Conservation (phyloP, 1,140 invertebrate genomes). For the Anoplolepis gracilipes region DNA sequence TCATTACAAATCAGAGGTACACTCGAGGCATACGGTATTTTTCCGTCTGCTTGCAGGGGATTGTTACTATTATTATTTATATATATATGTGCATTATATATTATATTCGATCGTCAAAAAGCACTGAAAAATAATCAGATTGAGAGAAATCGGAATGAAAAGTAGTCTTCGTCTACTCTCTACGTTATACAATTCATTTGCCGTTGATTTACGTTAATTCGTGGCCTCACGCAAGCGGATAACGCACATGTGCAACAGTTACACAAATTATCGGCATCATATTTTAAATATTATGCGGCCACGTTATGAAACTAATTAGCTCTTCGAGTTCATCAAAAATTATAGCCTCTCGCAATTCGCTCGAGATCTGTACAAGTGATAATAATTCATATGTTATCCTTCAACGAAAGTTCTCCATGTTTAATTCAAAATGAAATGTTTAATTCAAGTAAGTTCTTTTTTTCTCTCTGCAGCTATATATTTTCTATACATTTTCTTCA, state of each 20-base stretch:
- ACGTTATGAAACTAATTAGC: slow-evolving; percentile 11
- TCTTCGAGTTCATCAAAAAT: background rate
- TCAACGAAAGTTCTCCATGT: background rate
- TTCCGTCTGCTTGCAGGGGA: background rate
- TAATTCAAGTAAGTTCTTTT: background rate
- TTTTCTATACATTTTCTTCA: background rate
- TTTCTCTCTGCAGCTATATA: background rate
- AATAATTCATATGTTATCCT: background rate
- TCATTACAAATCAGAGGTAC: slow-evolving; percentile 44
- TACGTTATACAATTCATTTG: slow-evolving; percentile 32
- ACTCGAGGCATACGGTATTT: background rate
- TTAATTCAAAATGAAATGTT: background rate
- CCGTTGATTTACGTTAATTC: slow-evolving; percentile 44
- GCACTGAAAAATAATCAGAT: slow-evolving; percentile 35
- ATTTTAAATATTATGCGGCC: slow-evolving; percentile 2
- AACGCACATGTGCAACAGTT: background rate
- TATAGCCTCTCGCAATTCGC: background rate
- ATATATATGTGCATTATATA: background rate
- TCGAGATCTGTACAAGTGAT: background rate
- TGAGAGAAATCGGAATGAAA: slow-evolving; percentile 44
- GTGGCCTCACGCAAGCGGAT: background rate
- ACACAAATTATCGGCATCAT: background rate
- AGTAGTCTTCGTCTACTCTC: slow-evolving; percentile 11
- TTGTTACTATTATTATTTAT: background rate
- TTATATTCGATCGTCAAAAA: background rate